These are phyloP conservation scores for Drosophila macrospina DNA, from an alignment of 2,888 invertebrate species.

Conservation along the genomic window DNA sequence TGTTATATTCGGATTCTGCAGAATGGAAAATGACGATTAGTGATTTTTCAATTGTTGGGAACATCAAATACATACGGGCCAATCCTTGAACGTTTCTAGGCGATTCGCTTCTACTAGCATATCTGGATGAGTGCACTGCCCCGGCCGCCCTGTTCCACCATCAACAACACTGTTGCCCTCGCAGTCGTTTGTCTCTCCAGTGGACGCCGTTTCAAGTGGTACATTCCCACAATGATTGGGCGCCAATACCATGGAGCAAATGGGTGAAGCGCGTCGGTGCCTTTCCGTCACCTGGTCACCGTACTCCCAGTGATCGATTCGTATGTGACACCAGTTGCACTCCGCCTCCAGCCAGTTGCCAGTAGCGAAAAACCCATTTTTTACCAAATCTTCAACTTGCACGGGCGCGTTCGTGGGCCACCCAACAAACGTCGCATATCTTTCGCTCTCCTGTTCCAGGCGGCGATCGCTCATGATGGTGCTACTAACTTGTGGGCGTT, in stretches of 20 bases:
- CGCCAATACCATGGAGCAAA: conserved; percentile 90
- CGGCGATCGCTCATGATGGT: conserved; percentile 54
- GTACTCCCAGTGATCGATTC: conserved; percentile 91
- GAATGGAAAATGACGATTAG: neutral
- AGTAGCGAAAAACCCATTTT: conserved; percentile 91
- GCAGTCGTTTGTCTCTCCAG: conserved; percentile 23
- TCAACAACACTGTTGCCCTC: conserved; percentile 60
- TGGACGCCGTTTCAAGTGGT: conserved; percentile 82
- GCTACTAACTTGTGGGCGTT: neutral
- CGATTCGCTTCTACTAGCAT: conserved; percentile 89
- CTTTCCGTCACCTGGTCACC: conserved; percentile 90
- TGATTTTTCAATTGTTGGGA: neutral
- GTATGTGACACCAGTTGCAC: conserved; percentile 91
- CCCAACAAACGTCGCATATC: conserved; percentile 54
- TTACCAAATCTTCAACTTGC: conserved; percentile 53
- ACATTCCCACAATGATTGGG: conserved; percentile 90
- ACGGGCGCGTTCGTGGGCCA: conserved; percentile 70
- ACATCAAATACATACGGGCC: conserved; percentile 88
- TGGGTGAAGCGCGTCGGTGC: conserved; percentile 89
- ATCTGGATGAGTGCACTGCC: conserved; percentile 80
- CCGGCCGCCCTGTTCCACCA: conserved; percentile 34
- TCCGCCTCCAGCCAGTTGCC: conserved; percentile 90
- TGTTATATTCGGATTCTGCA: conserved; percentile 86
- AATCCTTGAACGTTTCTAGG: conserved; percentile 90
- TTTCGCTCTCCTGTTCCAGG: conserved; percentile 60